A percentile compares a stretch with the other conserved stretches of the same genome.
Evolutionary conservation across 2,888 invertebrate species (phyloP).

Genomic region (Tenthredo mesomela): DNA sequence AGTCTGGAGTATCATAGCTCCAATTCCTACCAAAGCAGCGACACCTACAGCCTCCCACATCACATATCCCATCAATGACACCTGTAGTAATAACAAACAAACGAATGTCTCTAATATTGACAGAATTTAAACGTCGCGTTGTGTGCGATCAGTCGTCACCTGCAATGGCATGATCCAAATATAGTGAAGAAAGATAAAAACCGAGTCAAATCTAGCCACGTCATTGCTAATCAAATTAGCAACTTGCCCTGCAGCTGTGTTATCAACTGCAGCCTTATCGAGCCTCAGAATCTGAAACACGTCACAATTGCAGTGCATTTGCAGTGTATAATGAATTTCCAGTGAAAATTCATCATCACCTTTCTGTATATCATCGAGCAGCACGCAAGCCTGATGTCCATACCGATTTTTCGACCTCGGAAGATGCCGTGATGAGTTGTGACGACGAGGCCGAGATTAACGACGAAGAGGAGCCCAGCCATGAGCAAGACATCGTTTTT

Average conservation of each 20-base stretch:
- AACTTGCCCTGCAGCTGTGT: constrained; percentile 92
- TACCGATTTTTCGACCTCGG: constrained; percentile 79
- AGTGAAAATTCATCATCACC: constrained; percentile 75
- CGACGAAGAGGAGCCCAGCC: constrained; percentile 73
- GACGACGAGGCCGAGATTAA: constrained; percentile 72
- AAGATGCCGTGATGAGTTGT: constrained; percentile 77
- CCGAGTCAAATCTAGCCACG: constrained; percentile 94
- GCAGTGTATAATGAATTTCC: neutral
- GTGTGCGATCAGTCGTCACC: neutral
- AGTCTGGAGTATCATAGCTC: constrained; percentile 87
- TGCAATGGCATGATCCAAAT: constrained; percentile 86
- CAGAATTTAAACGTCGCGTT: constrained; percentile 58
- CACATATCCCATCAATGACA: constrained; percentile 56
- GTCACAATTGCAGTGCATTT: neutral
- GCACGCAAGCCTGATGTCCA: constrained; percentile 84
- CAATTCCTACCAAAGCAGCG: constrained; percentile 88
- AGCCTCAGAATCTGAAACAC: constrained; percentile 83
- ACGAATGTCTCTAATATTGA: neutral
- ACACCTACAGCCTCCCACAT: constrained; percentile 68
- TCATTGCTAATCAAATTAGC: constrained; percentile 97
- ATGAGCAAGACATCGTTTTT: constrained; percentile 75
- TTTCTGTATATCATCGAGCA: constrained; percentile 86
- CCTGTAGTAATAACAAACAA: neutral
- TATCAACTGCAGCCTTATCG: constrained; percentile 85
- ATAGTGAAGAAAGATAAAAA: constrained; percentile 90